Evolutionary conservation across 2,113 vertebrate species (phyloP), one percentile per base, ranked within the genome.

Genomic region (Cyprinodon brontotheroides): DNA sequence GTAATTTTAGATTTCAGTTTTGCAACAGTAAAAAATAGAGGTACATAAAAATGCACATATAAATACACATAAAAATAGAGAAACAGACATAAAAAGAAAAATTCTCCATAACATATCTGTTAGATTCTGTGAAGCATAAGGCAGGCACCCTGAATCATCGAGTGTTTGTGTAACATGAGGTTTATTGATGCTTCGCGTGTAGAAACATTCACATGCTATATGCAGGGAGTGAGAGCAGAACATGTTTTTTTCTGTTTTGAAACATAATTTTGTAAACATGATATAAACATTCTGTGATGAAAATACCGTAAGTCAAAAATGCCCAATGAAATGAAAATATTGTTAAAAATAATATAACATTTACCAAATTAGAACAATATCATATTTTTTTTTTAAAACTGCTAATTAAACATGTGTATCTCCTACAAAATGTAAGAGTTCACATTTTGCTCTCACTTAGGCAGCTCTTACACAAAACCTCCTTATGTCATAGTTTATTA

Each of bases 1-100:
- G 90, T 90, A 88, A 91, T 86, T 83, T 89, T 92, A 84, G 80
- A 82, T 78, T 88, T 64, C 80, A 78, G 75, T 72, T 84, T 29
- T 22, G 71, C 68, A 69, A 82, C 77, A 71, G 74, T 73, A 65
- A 79, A 81, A 83, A 86, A 29, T 70, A 78, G 82, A 75, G 65
- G 65, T 72, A 77, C 82, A 90, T 86, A 81, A 84, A 79, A 81
- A 41, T 47, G 10, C 0, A 0, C 68, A 82, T 89, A 29, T 29
- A 29, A 29, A 29, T 29, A 29, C 85, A 84, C 83, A 87, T 87
- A 89, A 87, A 88, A 63, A 53, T 37, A 8, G 3, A 69, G 78
- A 62, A 70, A 79, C 68, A 69, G 82, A 89, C 89, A 87, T 81
- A 74, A 69, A 77, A 81, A 84, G 84, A 76, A 89, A 88, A 85